phyloP scores from a whole-genome alignment of 2,797 vertebrate species.

The Taenioides sp. region DNA sequence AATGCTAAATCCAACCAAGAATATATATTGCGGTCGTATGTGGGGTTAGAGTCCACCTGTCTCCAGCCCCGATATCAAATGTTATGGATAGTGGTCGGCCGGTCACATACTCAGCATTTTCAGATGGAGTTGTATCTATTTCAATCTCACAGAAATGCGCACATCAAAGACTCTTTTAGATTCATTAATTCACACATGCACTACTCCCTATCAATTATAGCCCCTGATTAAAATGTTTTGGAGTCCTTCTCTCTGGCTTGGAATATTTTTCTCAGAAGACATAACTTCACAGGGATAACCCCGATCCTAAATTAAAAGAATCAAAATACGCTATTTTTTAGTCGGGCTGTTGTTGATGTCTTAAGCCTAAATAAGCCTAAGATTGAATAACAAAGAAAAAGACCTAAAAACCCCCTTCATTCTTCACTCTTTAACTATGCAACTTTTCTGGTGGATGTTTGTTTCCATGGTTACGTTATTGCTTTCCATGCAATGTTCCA shows the following conservation, averaged over 20 bases:
- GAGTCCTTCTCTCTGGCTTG: slow-evolving; percentile 47
- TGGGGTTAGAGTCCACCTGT: slow-evolving; percentile 66
- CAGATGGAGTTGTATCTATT: slow-evolving; percentile 57
- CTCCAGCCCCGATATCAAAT: slow-evolving; percentile 59
- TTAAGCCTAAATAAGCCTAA: neutral
- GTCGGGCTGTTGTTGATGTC: slow-evolving; percentile 25
- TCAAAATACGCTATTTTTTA: slow-evolving; percentile 25
- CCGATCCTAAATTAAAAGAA: slow-evolving; percentile 39
- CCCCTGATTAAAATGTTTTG: slow-evolving; percentile 68
- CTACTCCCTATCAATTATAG: slow-evolving; percentile 68
- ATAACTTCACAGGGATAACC: slow-evolving; percentile 44
- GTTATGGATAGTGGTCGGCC: slow-evolving; percentile 69
- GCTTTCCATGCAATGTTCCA: neutral
- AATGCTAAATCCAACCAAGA: neutral
- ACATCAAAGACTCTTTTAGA: slow-evolving; percentile 71
- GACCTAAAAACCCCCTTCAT: neutral
- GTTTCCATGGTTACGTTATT: neutral
- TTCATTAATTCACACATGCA: slow-evolving; percentile 68
- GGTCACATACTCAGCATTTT: slow-evolving; percentile 71
- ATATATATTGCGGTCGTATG: slow-evolving; percentile 26
- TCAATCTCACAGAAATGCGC: slow-evolving; percentile 65
- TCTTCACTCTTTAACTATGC: neutral
- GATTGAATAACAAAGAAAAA: neutral
- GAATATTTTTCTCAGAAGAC: slow-evolving; percentile 52
- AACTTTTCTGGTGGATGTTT: neutral